Conservation (phyloP, 1,140 invertebrate species). For the Danaus melanippus region DNA sequence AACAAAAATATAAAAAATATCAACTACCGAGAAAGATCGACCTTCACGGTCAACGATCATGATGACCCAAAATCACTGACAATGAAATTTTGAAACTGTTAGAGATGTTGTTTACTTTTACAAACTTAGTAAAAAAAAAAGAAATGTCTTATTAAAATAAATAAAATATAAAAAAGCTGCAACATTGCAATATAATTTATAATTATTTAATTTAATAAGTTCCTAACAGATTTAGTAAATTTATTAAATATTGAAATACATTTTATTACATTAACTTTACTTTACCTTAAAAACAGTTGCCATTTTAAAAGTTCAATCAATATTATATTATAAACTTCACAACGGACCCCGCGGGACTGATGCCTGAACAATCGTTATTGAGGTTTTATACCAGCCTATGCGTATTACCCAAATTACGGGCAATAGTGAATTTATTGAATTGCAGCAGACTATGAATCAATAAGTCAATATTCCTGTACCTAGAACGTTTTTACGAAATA, state of each 20-base stretch:
- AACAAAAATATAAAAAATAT: too few species aligned
- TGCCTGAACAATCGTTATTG: conserved; percentile 32
- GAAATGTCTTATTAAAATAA: background rate
- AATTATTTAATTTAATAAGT: too few species aligned
- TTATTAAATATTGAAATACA: too few species aligned
- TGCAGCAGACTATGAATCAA: conserved; percentile 67
- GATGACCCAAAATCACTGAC: conserved; percentile 40
- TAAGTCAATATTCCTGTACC: conserved; percentile 52
- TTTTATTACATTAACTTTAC: background rate
- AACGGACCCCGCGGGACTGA: conserved; percentile 45
- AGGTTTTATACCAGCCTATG: conserved; percentile 53
- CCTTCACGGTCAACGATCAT: conserved; percentile 46
- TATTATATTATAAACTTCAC: conserved; percentile 17
- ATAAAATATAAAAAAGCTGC: background rate
- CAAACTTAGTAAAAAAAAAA: background rate
- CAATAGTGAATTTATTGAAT: conserved; percentile 55
- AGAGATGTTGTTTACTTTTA: background rate
- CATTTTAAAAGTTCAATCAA: conserved; percentile 34
- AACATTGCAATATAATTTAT: too few species aligned
- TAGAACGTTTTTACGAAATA: too few species aligned
- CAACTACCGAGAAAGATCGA: conserved; percentile 25
- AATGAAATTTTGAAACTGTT: conserved; percentile 39
- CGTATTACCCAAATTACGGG: conserved; percentile 48
- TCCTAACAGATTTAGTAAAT: too few species aligned
- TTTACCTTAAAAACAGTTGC: conserved; percentile 58